Base-by-base conservation (phyloP, 2,113 vertebrate genomes). In the Leuciscus idus region DNA sequence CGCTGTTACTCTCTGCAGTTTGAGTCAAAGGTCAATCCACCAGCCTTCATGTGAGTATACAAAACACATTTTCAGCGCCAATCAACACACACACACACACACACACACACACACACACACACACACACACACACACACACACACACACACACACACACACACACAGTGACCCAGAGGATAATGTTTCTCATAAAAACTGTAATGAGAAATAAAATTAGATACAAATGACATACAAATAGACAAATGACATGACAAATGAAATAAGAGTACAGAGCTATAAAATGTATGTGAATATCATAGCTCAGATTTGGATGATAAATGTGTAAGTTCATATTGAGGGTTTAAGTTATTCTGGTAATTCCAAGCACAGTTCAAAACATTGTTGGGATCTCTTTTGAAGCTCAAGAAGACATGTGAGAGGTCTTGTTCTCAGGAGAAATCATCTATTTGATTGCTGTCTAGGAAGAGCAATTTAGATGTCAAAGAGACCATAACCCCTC, bases 21-120 rank as follows among this genome's bases (percentile, higher is more conserved):
- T 72, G 39, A 39, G 66, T 80, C 66, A 87, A 64, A 81, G 66
- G 46, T 62, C 75, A 82, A 70, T 57, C 26, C 68, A 33, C 48
- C 26, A 80, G 55, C 23, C 82, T 57, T 80, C 52, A 61, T 15
- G 9, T 30, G 52, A 33, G 81, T 46, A 48, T 13, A 76, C 66
- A 55, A 70, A 62, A 57, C 33, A 15, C 28, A 5, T n/a, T 43
- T 36, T 39, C 77, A 39, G 30, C 23, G 33, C 30, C 28, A 50
- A 52, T 52, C 13, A 52, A 52, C 36, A 36, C 36, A 36, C 36
- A 36, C 4, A 6, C 36, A 23, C 57, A 48, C 6, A 81, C 23
- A 43, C 4, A 46, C 36, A 36, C 36, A 36, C 36, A 36, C 4
- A 36, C 36, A 36, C 36, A 36, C 36, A 36, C 36, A 36, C 36